Evolutionary conservation across 2,888 invertebrate species (phyloP).

Genomic region (Melitaea athalia): DNA sequence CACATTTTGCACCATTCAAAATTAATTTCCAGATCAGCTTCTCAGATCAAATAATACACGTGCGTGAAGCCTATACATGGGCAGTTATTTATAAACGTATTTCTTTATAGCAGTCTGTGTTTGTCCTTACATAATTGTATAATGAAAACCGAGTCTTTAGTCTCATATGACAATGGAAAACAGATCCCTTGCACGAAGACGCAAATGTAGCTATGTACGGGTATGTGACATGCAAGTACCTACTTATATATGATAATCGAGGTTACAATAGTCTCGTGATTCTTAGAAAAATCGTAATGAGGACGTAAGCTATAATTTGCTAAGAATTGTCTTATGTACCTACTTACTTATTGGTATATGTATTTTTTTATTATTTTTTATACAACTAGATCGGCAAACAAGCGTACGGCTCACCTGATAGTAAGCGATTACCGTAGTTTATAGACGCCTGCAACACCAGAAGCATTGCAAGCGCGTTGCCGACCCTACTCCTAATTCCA

Average conservation of each 20-base stretch:
- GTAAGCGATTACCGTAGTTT: too few relatives aligned
- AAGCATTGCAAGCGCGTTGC: too few relatives aligned
- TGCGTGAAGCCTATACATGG: not conserved
- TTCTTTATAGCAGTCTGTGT: not conserved
- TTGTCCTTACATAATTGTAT: constrained; percentile 1
- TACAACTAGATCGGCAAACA: too few relatives aligned
- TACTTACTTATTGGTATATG: too few relatives aligned
- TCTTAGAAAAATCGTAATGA: constrained; percentile 13
- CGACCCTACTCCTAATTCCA: too few relatives aligned
- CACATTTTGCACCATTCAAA: too few relatives aligned
- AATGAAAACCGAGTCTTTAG: constrained; percentile 20
- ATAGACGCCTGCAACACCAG: too few relatives aligned
- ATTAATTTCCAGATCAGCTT: not conserved
- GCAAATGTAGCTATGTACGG: constrained; percentile 1
- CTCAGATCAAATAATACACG: not conserved
- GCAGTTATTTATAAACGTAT: not conserved
- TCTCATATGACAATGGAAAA: constrained; percentile 28
- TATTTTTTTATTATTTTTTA: too few relatives aligned
- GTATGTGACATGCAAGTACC: not conserved
- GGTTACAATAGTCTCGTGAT: constrained; percentile 4
- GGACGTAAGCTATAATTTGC: not conserved
- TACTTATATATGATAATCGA: constrained; percentile 14
- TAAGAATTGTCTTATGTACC: not conserved
- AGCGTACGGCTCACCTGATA: too few relatives aligned
- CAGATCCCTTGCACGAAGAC: constrained; percentile 4